phyloP scores from a whole-genome alignment of 2,797 vertebrate genomes.

The Smutsia gigantea region DNA sequence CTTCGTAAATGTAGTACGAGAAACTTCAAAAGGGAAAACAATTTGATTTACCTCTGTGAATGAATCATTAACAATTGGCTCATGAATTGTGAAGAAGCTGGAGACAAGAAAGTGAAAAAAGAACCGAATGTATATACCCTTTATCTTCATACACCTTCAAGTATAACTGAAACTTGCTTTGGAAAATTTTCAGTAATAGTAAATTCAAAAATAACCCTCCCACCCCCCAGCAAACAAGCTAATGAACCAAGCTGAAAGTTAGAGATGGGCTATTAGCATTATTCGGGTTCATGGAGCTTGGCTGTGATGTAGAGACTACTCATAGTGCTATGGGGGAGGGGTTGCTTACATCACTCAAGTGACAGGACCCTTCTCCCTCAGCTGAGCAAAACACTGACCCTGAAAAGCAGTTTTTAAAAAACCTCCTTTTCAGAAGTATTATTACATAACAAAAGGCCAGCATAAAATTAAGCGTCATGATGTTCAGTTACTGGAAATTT shows the following conservation, averaged over 20 bases:
- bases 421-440: background rate
- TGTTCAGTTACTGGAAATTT: background rate
- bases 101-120: background rate
- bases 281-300: background rate
- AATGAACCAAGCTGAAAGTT: background rate
- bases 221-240: background rate
- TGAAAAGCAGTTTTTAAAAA: constrained; percentile 22
- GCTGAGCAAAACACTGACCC: background rate
- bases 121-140: background rate
- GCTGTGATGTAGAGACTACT: background rate
- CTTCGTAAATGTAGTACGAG: constrained; percentile 6
- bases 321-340: background rate
- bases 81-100: background rate
- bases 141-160: background rate
- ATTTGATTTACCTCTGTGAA: background rate
- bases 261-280: background rate
- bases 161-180: background rate
- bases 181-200: background rate
- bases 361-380: background rate
- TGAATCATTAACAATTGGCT: background rate
- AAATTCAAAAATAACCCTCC: background rate
- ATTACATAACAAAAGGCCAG: background rate
- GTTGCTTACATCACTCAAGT: background rate
- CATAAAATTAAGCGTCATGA: background rate
- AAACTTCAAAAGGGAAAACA: constrained; percentile 33